Base-by-base conservation (phyloP, 2,797 vertebrate species). In the Sebastes reedi region DNA sequence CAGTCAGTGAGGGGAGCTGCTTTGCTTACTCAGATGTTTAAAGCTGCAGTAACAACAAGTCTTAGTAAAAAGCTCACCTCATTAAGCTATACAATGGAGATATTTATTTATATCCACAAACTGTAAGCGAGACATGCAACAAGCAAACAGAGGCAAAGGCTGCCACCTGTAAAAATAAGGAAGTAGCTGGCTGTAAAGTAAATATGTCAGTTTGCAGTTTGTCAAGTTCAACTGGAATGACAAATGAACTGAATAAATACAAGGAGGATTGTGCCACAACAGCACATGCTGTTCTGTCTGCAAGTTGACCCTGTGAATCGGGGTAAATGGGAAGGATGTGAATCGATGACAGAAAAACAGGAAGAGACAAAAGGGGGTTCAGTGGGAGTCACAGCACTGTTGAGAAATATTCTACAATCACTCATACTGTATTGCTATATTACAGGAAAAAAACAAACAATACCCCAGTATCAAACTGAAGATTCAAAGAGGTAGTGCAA, bases 31-130 rank as follows among this genome's bases (percentile, higher is more conserved):
- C 14, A 1, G 22, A 39, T 20, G 22, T 39, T 81, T 27, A 83
- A 84, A 83, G 78, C 42, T 61, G 39, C 81, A 77, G 72, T 30
- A 75, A 2, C 70, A 79, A 36, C 4, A 52, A 18, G 29, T 36
- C 0, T 16, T 14, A 42, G 5, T 8, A 6, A 18, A 34, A 16
- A 30, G 6, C 11, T 1, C 25, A 0, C 11, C 3, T 18, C 2
- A 13, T n/a, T 2, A 54, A 22, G 32, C 13, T 13, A 32, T n/a
- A 25, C 20, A 46, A 8, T n/a, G 20, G 36, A 46, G 8, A 32
- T 42, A 39, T 29, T 30, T 50, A n/a, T 52, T 52, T 52, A 8
- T 20, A n/a, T 36, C 2, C 11, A 36, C 36, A 67, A 52, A 50
- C 27, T 55, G 22, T 13, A 27, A 27, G 9, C 67, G 46, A 56